Evolutionary conservation across 2,888 invertebrate species (phyloP).

Genomic region (Amorpha juglandis): DNA sequence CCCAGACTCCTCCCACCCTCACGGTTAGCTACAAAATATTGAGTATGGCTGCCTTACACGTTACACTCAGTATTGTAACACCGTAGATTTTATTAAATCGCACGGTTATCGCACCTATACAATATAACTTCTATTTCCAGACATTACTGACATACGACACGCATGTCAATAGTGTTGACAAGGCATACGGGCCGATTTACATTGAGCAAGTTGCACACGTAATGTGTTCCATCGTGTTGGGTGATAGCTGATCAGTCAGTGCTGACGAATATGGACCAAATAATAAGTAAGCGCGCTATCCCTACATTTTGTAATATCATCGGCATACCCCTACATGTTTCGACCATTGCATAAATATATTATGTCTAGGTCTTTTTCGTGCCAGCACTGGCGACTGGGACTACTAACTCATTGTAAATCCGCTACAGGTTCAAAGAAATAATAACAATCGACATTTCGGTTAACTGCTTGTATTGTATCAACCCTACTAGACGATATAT

Average conservation of each 20-base stretch:
- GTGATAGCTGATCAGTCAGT: neutral
- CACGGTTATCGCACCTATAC: neutral
- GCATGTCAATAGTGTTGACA: neutral
- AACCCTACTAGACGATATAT: neutral
- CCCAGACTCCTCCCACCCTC: too few species aligned
- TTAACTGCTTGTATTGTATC: neutral
- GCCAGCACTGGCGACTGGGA: neutral
- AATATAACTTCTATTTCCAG: neutral
- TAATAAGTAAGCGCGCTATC: neutral
- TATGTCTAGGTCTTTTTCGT: neutral
- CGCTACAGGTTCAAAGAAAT: neutral
- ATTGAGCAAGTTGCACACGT: constrained; percentile 1
- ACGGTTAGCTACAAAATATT: neutral
- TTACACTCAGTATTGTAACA: neutral
- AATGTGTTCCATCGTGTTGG: neutral
- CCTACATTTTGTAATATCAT: neutral
- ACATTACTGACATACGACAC: constrained; percentile 1
- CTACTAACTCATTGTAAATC: constrained; percentile 12
- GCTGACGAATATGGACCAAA: neutral
- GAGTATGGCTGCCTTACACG: constrained; percentile 22
- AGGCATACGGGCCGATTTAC: neutral
- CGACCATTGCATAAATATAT: neutral
- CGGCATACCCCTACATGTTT: too few species aligned
- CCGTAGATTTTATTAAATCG: neutral
- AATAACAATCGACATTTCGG: neutral